These are phyloP conservation scores for Gopherus flavomarginatus DNA, from an alignment of 2,113 vertebrate species.

Conservation along the genomic window DNA sequence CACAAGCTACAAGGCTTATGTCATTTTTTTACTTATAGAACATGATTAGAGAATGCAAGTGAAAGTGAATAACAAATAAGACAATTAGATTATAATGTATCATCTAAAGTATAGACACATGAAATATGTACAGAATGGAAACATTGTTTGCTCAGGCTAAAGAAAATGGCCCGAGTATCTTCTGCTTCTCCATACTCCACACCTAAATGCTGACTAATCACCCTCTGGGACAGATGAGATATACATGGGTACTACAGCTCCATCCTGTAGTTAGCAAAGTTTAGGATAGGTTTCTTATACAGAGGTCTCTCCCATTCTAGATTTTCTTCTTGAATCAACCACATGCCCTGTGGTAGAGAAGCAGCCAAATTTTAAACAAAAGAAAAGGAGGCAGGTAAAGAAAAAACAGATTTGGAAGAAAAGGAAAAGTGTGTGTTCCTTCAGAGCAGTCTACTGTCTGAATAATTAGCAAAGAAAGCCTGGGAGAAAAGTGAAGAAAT, in stretches of 20 bases:
- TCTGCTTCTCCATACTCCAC: neutral
- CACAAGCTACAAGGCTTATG: neutral
- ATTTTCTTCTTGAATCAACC: neutral
- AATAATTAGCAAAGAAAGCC: neutral
- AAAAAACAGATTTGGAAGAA: neutral
- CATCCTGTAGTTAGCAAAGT: neutral
- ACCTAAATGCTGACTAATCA: neutral
- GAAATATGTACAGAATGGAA: slow-evolving; percentile 25
- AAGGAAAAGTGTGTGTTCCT: neutral
- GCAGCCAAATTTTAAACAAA: neutral
- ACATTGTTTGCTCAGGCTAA: slow-evolving; percentile 32
- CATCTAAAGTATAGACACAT: slow-evolving; percentile 6
- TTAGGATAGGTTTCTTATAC: neutral
- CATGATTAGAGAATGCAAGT: neutral
- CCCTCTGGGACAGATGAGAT: neutral
- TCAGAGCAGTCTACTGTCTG: neutral
- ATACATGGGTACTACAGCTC: neutral
- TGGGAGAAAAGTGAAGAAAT: no score
- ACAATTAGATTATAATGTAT: slow-evolving; percentile 21
- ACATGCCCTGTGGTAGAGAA: neutral
- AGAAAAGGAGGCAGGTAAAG: neutral
- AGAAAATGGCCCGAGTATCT: fast-evolving
- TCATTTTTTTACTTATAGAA: neutral
- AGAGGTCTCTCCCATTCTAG: neutral
- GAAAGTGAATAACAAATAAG: neutral